A percentile compares a stretch with the other conserved stretches of the same genome.
Conservation (phyloP, 2,113 vertebrate genomes). For the Vulpes ferrilata region DNA sequence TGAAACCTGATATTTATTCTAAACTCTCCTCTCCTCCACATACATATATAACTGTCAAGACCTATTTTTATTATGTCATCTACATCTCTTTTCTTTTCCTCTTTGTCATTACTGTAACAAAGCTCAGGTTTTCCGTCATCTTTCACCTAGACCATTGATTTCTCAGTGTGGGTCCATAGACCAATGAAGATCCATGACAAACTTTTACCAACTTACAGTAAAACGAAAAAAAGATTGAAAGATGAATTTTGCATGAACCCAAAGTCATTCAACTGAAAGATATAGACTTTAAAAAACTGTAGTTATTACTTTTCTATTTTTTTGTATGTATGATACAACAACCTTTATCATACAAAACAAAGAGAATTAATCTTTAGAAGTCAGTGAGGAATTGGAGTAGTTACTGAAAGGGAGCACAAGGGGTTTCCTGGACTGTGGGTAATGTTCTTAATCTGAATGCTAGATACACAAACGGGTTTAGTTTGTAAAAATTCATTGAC, state of each 20-base stretch:
- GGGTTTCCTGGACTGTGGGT: neutral
- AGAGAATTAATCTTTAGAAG: neutral
- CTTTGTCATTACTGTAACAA: neutral
- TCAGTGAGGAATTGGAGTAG: neutral
- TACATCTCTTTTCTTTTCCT: neutral
- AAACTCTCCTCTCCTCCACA: neutral
- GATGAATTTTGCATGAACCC: neutral
- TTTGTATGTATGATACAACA: neutral
- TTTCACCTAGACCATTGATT: neutral
- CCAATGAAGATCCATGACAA: too few species aligned
- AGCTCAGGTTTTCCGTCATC: slow-evolving; percentile 1
- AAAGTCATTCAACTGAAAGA: neutral
- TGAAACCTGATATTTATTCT: neutral
- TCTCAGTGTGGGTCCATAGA: neutral
- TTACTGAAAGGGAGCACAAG: too few species aligned
- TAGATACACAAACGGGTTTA: neutral
- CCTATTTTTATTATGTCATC: neutral
- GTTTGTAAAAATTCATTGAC: neutral
- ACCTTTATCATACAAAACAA: neutral
- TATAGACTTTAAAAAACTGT: neutral
- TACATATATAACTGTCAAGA: neutral
- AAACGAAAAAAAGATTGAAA: neutral
- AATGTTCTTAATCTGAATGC: neutral
- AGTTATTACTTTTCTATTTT: neutral
- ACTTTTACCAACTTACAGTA: neutral